These are phyloP conservation scores for Andrena bicolor DNA, from an alignment of 2,888 invertebrate species.

Conservation along the genomic window DNA sequence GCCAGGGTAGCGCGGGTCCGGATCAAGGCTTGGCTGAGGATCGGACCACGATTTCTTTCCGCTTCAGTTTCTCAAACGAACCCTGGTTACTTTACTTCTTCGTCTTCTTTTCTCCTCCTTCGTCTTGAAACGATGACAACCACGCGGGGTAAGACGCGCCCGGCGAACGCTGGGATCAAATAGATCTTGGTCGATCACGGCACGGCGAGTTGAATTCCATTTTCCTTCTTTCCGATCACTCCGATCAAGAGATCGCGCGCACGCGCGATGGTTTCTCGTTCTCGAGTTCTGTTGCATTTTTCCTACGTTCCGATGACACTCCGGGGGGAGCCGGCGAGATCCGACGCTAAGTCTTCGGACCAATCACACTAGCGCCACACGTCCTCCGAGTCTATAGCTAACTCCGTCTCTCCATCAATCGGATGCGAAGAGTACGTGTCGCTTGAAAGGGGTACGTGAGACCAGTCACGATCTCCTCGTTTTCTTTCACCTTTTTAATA, in stretches of 20 bases:
- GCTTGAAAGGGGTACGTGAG: neutral
- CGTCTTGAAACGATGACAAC: slow-evolving; percentile 4
- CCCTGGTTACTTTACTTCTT: slow-evolving; percentile 1
- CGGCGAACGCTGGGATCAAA: neutral
- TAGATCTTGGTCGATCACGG: neutral
- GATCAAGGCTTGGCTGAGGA: slow-evolving; percentile 70
- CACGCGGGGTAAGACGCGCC: slow-evolving; percentile 40
- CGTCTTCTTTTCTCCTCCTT: neutral
- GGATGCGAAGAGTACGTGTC: neutral
- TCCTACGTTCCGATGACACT: neutral
- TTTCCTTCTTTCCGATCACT: neutral
- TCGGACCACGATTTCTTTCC: slow-evolving; percentile 38
- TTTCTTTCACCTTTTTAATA: neutral
- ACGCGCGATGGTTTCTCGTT: neutral
- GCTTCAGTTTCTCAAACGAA: slow-evolving; percentile 5
- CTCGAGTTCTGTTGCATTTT: neutral
- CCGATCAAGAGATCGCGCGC: neutral
- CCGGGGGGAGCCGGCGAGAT: slow-evolving; percentile 41
- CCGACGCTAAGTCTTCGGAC: slow-evolving; percentile 69
- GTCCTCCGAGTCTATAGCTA: slow-evolving; percentile 63
- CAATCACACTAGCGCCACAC: slow-evolving; percentile 53
- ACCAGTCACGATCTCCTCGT: neutral
- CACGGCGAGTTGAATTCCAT: neutral
- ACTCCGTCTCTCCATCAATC: neutral
- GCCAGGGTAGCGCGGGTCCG: slow-evolving; percentile 73